Percentiles rank a stretch among this genome's conserved stretches.
phyloP scores from a whole-genome alignment of 1,140 invertebrate genomes.

The Phocides pigmalion region DNA sequence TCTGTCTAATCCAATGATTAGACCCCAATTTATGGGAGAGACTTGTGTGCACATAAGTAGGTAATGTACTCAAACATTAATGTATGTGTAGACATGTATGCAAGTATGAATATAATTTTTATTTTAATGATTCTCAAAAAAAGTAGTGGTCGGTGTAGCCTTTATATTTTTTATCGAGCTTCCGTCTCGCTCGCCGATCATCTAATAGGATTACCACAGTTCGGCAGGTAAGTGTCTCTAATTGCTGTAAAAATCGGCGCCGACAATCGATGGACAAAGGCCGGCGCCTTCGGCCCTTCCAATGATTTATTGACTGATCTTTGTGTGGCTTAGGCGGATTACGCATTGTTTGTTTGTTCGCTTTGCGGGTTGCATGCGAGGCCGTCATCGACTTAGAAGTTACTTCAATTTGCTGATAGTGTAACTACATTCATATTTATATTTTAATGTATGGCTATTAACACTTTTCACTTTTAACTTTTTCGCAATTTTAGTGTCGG shows the following conservation, averaged over 20 bases:
- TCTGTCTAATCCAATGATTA: too few species aligned
- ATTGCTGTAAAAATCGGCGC: conserved; percentile 79
- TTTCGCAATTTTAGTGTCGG: too few species aligned
- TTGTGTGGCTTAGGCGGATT: conserved; percentile 68
- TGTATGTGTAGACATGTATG: too few species aligned
- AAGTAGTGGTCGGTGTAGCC: background rate
- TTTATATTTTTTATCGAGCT: conserved; percentile 12
- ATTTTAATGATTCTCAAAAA: background rate
- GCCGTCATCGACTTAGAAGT: background rate
- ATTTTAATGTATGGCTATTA: too few species aligned
- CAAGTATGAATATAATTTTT: background rate
- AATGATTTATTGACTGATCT: conserved; percentile 80
- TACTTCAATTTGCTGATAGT: conserved; percentile 3
- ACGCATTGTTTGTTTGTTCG: conserved; percentile 68
- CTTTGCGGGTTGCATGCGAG: conserved; percentile 56
- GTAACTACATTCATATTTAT: background rate
- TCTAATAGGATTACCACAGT: conserved; percentile 75
- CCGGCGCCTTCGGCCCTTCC: conserved; percentile 64
- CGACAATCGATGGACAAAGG: conserved; percentile 67
- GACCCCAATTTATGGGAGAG: too few species aligned
- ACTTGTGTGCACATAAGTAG: too few species aligned
- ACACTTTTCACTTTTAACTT: too few species aligned
- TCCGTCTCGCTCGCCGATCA: conserved; percentile 44
- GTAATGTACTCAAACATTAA: too few species aligned
- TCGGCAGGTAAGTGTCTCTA: conserved; percentile 79